Evolutionary conservation across 2,113 vertebrate species (phyloP), one percentile per base, ranked within the genome.

Genomic region (Podarcis raffonei): DNA sequence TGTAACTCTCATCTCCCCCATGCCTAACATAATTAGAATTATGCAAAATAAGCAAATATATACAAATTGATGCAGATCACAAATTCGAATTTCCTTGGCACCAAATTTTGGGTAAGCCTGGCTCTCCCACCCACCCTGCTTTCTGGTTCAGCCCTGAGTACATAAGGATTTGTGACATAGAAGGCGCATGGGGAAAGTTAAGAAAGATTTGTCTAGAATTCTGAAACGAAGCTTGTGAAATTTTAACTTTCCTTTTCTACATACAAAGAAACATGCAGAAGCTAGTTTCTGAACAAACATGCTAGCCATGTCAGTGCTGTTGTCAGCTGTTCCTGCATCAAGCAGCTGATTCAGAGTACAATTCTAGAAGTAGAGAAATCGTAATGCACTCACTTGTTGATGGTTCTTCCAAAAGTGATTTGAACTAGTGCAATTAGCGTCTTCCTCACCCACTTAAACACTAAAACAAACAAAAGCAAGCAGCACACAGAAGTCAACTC

Each of bases 381-480:
- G 53, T 83, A 69, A 32, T 15, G 87, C 89, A 98, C 98, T 99
- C 97, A 99, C 99, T 99, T 99, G 98, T 99, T 99, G 95, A 99
- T 99, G 87, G 99, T 99, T 95, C 99, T 98, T 97, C 99, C 99
- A 97, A 99, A 99, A 91, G 99, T 99, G 95, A 99, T 98, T 96
- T 99, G 99, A 95, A 99, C 99, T 91, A 99, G 98, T 97, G 99
- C 98, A 98, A 99, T 99, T 93, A 99, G 97, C 35, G 99, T 99
- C 97, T 99, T 99, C 95, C 99, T 98, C 91, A 99, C 99, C 99
- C 99, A 99, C 95, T 99, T 99, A 95, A 99, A 99, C 99, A 99
- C 99, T 99, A 90, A 96, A 97, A 87, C 1, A 96, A 97, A 87
- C 1, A 92, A 89, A 62, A 18, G 83, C 23, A 75, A 5, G 87